Percentiles rank a stretch among this genome's conserved stretches.
phyloP scores from a whole-genome alignment of 2,113 vertebrate species.

The Notiomystis cincta region DNA sequence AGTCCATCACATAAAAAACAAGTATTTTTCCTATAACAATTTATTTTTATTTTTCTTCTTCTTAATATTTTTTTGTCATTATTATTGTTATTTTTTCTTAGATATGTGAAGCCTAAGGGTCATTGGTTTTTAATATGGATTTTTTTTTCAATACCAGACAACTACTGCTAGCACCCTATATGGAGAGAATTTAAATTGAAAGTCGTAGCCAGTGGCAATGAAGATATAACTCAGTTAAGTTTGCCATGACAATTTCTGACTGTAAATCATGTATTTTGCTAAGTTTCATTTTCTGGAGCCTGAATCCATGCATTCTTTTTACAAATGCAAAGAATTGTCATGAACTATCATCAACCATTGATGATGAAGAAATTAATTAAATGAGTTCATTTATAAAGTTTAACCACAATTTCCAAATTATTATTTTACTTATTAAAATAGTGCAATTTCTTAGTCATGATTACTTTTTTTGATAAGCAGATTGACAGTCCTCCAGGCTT shows the following conservation, averaged over 20 bases:
- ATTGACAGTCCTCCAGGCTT: neutral
- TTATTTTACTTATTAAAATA: neutral
- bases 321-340: neutral
- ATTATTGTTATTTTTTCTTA: neutral
- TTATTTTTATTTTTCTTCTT: neutral
- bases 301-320: neutral
- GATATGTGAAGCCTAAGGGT: neutral
- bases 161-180: neutral
- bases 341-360: neutral
- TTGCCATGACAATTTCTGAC: neutral
- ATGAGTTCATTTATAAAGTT: neutral
- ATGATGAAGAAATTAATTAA: neutral
- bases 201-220: neutral
- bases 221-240: neutral
- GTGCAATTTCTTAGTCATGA: neutral
- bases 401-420: neutral
- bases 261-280: neutral
- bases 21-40: accelerated
- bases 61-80: neutral
- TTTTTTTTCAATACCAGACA: neutral
- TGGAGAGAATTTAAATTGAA: neutral
- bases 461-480: neutral
- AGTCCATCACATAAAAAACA: neutral
- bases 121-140: neutral
- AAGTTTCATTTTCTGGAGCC: neutral